A percentile compares a stretch with the other conserved stretches of the same genome.
phyloP scores from a whole-genome alignment of 1,140 invertebrate genomes.

The Neodiprion pinetum region DNA sequence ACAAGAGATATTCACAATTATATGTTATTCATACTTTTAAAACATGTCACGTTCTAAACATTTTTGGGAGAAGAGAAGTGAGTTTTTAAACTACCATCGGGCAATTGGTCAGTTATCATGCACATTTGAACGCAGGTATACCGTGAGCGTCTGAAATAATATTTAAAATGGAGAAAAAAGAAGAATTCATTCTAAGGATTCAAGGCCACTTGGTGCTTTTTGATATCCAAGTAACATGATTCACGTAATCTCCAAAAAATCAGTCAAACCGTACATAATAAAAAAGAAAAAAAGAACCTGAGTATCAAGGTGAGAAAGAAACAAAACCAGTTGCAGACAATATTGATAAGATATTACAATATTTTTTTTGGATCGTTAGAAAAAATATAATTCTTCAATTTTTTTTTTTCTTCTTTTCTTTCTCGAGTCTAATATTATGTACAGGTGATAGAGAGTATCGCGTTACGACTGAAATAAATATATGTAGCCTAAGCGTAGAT shows the following conservation, averaged over 20 bases:
- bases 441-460: slow-evolving; percentile 57
- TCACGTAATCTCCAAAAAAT: slow-evolving; percentile 9
- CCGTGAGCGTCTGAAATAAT: background rate
- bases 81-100: slow-evolving; percentile 53
- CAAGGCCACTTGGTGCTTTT: slow-evolving; percentile 46
- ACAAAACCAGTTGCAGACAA: slow-evolving; percentile 14
- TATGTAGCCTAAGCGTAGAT: slow-evolving; percentile 27
- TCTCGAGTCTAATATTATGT: slow-evolving; percentile 52
- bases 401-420: slow-evolving; percentile 47
- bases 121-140: slow-evolving; percentile 13
- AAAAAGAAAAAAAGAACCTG: slow-evolving; percentile 10
- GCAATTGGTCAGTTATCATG: slow-evolving; percentile 58
- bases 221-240: slow-evolving; percentile 44
- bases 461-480: slow-evolving; percentile 36
- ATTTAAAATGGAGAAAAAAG: background rate
- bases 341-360: slow-evolving; percentile 55
- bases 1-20: slow-evolving; percentile 61
- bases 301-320: slow-evolving; percentile 19
- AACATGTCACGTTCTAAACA: slow-evolving; percentile 56
- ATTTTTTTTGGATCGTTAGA: slow-evolving; percentile 56
- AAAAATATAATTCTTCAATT: slow-evolving; percentile 62
- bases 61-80: slow-evolving; percentile 55
- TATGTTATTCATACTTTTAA: slow-evolving; percentile 53
- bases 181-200: slow-evolving; percentile 11
- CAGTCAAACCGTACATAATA: background rate